Conservation (phyloP, 2,888 invertebrate species). For the Parnassius glacialis region DNA sequence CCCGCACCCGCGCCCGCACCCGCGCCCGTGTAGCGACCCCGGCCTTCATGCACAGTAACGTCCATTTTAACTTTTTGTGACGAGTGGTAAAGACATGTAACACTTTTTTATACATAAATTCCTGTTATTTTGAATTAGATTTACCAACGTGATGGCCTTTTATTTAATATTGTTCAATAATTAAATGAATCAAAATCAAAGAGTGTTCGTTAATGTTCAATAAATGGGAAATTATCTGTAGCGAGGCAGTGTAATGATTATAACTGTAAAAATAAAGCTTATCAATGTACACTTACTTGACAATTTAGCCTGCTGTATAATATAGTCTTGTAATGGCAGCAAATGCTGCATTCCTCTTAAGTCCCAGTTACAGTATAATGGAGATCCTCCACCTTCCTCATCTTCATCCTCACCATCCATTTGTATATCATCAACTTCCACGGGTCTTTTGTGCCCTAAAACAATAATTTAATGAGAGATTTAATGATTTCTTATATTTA, state of each 20-base stretch:
- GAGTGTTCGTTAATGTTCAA: too few species aligned
- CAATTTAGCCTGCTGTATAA: constrained; percentile 91
- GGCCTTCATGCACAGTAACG: too few species aligned
- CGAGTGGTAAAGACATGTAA: neutral
- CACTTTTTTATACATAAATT: too few species aligned
- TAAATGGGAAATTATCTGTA: too few species aligned
- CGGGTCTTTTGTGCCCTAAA: constrained; percentile 62
- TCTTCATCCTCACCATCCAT: constrained; percentile 75
- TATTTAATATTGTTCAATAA: too few species aligned
- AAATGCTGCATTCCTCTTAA: constrained; percentile 85
- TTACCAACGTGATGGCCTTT: too few species aligned
- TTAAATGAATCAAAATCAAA: too few species aligned
- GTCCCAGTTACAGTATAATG: constrained; percentile 88
- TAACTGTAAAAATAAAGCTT: too few species aligned
- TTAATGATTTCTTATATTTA: too few species aligned
- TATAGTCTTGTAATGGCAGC: constrained; percentile 92
- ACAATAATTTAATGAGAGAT: too few species aligned
- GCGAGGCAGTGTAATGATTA: too few species aligned
- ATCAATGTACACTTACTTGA: constrained; percentile 73
- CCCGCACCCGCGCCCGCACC: constrained; percentile 85
- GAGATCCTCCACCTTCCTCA: constrained; percentile 82
- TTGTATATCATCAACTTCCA: constrained; percentile 52
- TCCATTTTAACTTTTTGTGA: neutral
- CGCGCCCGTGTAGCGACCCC: constrained; percentile 56
- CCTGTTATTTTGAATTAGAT: too few species aligned